Evolutionary conservation across 2,113 vertebrate genomes (phyloP).

Genomic region (Hippocampus comes): DNA sequence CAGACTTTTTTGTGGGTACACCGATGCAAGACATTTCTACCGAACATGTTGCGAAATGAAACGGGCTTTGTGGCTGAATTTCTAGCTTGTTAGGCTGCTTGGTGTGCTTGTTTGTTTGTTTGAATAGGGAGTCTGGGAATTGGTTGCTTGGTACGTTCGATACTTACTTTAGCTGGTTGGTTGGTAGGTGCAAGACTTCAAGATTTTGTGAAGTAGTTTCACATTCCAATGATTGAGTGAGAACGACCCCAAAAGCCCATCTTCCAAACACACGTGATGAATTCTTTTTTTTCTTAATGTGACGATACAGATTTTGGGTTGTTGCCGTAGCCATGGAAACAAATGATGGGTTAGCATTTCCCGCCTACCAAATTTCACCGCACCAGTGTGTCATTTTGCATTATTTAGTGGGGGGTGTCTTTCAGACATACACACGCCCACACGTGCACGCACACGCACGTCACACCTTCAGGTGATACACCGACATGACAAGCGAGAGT

Average conservation of each 20-base stretch:
- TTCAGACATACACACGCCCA: neutral
- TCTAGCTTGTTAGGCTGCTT: too few species aligned
- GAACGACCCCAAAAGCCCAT: neutral
- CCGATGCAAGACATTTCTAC: too few species aligned
- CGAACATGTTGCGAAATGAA: neutral
- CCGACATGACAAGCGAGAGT: constrained; percentile 35
- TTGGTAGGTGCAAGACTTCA: too few species aligned
- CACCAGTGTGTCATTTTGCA: neutral
- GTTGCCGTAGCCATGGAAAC: neutral
- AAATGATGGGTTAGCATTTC: neutral
- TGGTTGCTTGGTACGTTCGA: too few species aligned
- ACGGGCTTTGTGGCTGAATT: too few species aligned
- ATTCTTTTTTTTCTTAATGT: neutral
- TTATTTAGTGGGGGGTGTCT: neutral
- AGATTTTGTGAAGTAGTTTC: neutral
- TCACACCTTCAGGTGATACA: constrained; percentile 51
- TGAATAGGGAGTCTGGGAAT: too few species aligned
- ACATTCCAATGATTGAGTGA: neutral
- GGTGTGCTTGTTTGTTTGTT: too few species aligned
- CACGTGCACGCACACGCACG: neutral
- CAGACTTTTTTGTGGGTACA: too few species aligned
- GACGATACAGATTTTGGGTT: neutral
- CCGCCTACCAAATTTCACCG: neutral
- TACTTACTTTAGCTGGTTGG: too few species aligned
- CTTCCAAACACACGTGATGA: neutral